phyloP scores from a whole-genome alignment of 2,888 invertebrate genomes.

The Notocelia uddmanniana region DNA sequence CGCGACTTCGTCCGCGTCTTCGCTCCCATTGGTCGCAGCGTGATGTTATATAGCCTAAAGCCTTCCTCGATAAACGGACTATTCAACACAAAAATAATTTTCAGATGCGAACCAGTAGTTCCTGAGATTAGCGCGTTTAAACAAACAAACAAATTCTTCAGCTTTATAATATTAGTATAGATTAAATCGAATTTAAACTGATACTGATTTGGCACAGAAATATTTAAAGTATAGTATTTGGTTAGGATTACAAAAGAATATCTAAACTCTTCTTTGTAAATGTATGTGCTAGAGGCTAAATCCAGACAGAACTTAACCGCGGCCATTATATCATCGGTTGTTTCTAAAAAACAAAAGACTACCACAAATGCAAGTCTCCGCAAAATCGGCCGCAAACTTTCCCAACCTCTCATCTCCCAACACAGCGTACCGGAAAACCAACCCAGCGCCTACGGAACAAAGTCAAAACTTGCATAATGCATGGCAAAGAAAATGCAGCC shows the following conservation, averaged over 20 bases:
- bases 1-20: too few species aligned
- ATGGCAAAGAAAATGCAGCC: constrained; percentile 32
- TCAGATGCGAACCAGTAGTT: too few species aligned
- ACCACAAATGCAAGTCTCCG: constrained; percentile 23
- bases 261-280: not conserved
- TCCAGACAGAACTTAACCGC: not conserved
- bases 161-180: too few species aligned
- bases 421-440: not conserved
- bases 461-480: constrained; percentile 23
- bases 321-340: not conserved
- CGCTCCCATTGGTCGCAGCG: too few species aligned
- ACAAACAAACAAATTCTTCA: too few species aligned
- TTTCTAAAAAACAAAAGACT: constrained; percentile 20
- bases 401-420: constrained; percentile 1
- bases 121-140: too few species aligned
- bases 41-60: too few species aligned
- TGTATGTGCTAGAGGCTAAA: not conserved
- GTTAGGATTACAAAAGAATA: not conserved
- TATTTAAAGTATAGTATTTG: not conserved
- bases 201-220: too few species aligned
- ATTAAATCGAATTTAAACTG: too few species aligned
- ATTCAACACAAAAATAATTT: too few species aligned
- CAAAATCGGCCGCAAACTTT: constrained; percentile 8
- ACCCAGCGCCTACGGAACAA: not conserved
- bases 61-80: too few species aligned